Evolutionary conservation across 2,797 vertebrate genomes (phyloP), one percentile per base, ranked within the genome.

Genomic region (Synaphobranchus kaupii): DNA sequence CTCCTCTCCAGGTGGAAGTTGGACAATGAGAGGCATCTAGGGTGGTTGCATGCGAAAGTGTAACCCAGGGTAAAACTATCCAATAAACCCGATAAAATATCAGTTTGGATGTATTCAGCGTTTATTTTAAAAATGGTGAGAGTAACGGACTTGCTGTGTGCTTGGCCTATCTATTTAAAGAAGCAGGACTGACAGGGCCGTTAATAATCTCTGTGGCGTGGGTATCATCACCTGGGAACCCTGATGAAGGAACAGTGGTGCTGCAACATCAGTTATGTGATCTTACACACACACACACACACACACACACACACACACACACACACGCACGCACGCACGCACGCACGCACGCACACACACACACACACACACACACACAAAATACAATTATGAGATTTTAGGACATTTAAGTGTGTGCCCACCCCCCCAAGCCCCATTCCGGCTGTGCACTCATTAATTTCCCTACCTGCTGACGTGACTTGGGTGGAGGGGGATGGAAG

Each of bases 351-450:
- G 6, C 7, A 22, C 58, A 25, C 60, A 60, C 20, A 60, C 20
- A 22, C 20, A 3, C 20, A 56, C 54, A 56, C 54, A 56, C 54
- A 60, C 58, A 60, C 13, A n/a, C 25, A 28, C 63, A 73, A 34
- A 73, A 73, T 39, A 31, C 10, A 13, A 73, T 44, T 34, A 39
- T 78, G 15, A 15, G 34, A 6, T 78, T 78, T 44, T 44, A 78
- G 17, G 73, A 78, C n/a, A n/a, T n/a, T n/a, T n/a, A 78, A 78
- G 73, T 8, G 39, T 47, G 17, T 47, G 7, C 63, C 91, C 92
- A 93, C 93, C 94, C 94, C 15, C 31, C 85, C 34, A 25, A 25
- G 50, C 84, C 88, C 71, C 54, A 39, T n/a, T 50, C 78, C 13
- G 60, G 81, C 84, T 58, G 83, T 50, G 44, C 66, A 86, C 56